Evolutionary conservation across 2,797 vertebrate genomes (phyloP), one percentile per base, ranked within the genome.

Genomic region (Antennarius maculatus): DNA sequence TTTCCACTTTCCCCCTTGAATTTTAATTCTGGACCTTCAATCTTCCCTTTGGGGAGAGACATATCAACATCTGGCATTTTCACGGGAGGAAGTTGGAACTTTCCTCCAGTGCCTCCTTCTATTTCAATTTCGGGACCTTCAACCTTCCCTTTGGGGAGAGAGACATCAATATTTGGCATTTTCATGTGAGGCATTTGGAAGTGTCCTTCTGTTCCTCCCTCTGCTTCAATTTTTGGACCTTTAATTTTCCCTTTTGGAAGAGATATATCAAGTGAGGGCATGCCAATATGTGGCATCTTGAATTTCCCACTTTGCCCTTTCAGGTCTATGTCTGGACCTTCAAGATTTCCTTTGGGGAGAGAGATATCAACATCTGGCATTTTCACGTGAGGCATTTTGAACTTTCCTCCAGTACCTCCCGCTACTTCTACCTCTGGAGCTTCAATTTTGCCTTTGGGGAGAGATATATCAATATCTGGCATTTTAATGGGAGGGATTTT

Each of bases 361-460:
- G 85, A 77, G 12, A 94, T 72, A 27, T 89, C 89, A 28, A 93
- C 56, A 46, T 41, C 60, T 0, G 91, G 89, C 42, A 92, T 66
- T 43, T 54, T 82, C 1, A 76, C 6, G 18, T 81, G 81, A 43
- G 88, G 69, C 14, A 76, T 76, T 39, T 74, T 78, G 11, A 79
- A 61, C 53, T 69, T 76, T 11, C 76, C 75, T 11, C 14, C 31
- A 23, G 31, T 34, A 3, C 17, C 37, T 12, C 53, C 76, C 5
- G 16, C n/a, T 5, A 55, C 31, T 7, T 84, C 74, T 12, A 81
- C 5, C 4, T 84, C 81, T 37, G 56, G 55, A 11, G 42, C 43
- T 28, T 65, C 61, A 6, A 54, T 46, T 10, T 74, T 50, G 54
- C 52, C 55, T 46, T 34, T 63, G 6, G 47, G 63, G 7, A 76